These are phyloP conservation scores for Gymnothorax javanicus DNA, from an alignment of 2,797 vertebrate genomes.

Conservation along the genomic window DNA sequence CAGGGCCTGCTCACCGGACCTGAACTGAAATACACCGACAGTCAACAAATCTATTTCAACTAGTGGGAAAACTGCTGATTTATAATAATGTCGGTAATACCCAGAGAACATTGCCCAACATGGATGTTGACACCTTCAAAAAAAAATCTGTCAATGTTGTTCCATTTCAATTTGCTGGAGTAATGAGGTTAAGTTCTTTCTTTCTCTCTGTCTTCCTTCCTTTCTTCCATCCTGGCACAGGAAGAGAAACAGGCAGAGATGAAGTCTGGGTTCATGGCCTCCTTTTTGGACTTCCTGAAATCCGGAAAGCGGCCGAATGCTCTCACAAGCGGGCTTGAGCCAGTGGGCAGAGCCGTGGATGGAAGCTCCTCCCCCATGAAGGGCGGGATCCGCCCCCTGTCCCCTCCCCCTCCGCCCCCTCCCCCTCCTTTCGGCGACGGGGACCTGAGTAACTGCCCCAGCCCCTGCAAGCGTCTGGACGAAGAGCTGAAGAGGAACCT, in stretches of 20 bases:
- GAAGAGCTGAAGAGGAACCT: constrained; percentile 89
- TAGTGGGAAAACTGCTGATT: no score
- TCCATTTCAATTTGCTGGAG: no score
- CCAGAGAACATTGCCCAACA: no score
- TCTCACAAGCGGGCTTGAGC: constrained; percentile 47
- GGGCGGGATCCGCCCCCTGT: constrained; percentile 65
- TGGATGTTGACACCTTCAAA: no score
- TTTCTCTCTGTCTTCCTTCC: constrained; percentile 30
- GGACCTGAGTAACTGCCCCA: constrained; percentile 79
- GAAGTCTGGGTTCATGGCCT: constrained; percentile 89
- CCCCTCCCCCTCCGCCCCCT: constrained; percentile 54
- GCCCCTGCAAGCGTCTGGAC: constrained; percentile 86
- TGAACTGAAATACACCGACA: no score
- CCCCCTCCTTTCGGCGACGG: constrained; percentile 56
- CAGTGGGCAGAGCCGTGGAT: constrained; percentile 45
- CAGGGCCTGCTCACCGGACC: no score
- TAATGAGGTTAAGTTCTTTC: not conserved
- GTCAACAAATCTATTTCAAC: no score
- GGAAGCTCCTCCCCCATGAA: constrained; percentile 64
- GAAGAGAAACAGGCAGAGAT: constrained; percentile 86
- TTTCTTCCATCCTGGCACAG: constrained; percentile 34
- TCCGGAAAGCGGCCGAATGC: constrained; percentile 78
- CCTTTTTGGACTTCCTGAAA: constrained; percentile 89
- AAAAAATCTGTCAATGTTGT: no score
- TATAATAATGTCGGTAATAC: no score